A percentile compares a stretch with the other conserved stretches of the same genome.
phyloP scores from a whole-genome alignment of 2,888 invertebrate species.

The Abscondita cerata region DNA sequence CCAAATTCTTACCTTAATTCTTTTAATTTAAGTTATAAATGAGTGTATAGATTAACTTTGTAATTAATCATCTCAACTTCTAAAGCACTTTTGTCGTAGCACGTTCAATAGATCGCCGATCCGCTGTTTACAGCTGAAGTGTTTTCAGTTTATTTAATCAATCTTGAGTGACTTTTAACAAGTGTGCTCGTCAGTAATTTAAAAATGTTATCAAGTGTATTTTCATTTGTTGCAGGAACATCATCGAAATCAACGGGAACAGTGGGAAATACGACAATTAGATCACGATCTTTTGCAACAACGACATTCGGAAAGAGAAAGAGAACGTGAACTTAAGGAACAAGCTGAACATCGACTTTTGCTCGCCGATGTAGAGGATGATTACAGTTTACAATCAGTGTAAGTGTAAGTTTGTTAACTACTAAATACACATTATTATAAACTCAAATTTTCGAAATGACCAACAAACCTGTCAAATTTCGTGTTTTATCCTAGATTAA shows the following conservation, averaged over 20 bases:
- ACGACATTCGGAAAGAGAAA: constrained; percentile 66
- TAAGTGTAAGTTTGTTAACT: constrained; percentile 43
- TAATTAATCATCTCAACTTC: no score
- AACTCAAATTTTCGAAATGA: background rate
- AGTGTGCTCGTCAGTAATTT: background rate
- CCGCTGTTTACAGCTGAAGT: no score
- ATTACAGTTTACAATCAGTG: constrained; percentile 50
- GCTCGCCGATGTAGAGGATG: constrained; percentile 52
- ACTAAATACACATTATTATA: no score
- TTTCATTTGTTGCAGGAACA: constrained; percentile 53
- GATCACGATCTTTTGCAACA: constrained; percentile 69
- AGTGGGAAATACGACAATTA: constrained; percentile 66
- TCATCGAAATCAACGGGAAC: constrained; percentile 66
- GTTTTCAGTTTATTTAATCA: no score
- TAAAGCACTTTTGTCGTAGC: no score
- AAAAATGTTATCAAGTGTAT: constrained; percentile 15
- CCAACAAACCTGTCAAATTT: background rate
- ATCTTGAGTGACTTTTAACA: no score
- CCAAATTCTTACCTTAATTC: no score
- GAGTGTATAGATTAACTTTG: no score
- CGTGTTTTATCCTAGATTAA: no score
- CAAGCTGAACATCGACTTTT: constrained; percentile 57
- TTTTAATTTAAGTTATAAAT: no score
- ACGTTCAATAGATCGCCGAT: no score
- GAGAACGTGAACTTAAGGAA: constrained; percentile 66